Percentiles rank a stretch among this genome's conserved stretches.
Evolutionary conservation across 2,888 invertebrate genomes (phyloP).

Genomic region (Acanthococcus lagerstroemiae): DNA sequence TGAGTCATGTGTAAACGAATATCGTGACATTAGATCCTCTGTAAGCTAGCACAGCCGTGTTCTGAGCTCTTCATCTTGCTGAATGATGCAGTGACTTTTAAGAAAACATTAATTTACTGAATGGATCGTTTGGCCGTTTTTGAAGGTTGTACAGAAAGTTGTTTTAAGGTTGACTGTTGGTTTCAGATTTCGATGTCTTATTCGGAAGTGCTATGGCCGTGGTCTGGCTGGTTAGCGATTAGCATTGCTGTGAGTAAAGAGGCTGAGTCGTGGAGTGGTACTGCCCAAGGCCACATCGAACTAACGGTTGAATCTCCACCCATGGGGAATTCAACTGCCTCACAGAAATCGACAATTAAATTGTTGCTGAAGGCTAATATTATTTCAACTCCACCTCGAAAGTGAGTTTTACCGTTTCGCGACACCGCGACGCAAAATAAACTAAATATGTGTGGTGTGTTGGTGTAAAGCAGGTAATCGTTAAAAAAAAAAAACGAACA

Average conservation of each 20-base stretch:
- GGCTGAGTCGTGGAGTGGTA: conserved; percentile 56
- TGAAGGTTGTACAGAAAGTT: neutral
- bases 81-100: no score
- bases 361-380: conserved; percentile 69
- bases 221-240: conserved; percentile 91
- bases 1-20: no score
- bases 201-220: conserved; percentile 84
- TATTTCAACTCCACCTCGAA: conserved; percentile 81
- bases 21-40: no score
- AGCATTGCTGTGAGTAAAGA: conserved; percentile 52
- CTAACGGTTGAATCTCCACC: conserved; percentile 72
- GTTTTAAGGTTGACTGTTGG: conserved; percentile 25
- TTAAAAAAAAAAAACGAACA: neutral
- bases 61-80: no score
- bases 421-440: no score
- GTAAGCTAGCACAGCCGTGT: no score
- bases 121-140: no score
- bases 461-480: neutral
- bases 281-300: conserved; percentile 70
- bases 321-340: conserved; percentile 49
- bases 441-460: no score
- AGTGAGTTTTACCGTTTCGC: conserved; percentile 42
- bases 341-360: conserved; percentile 50
- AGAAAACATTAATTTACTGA: no score
- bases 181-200: conserved; percentile 54